phyloP scores from a whole-genome alignment of 2,888 invertebrate species.

The Itoplectis maculator region DNA sequence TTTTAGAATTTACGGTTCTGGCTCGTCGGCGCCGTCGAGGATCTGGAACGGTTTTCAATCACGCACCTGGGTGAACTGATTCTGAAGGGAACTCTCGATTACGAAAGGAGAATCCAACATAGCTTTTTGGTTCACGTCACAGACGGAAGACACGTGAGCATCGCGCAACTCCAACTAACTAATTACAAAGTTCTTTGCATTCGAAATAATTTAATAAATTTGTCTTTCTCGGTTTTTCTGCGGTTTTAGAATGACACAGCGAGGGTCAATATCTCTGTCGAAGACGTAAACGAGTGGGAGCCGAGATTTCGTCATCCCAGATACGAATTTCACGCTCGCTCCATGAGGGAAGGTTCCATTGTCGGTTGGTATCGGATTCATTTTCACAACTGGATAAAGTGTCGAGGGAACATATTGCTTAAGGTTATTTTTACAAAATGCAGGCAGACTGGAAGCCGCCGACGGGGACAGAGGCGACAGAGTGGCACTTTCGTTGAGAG shows the following conservation, averaged over 20 bases:
- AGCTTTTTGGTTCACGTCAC: slow-evolving; percentile 93
- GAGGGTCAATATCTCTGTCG: slow-evolving; percentile 91
- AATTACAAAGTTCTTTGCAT: neutral
- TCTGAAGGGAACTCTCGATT: slow-evolving; percentile 91
- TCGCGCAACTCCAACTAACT: neutral
- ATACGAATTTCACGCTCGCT: slow-evolving; percentile 90
- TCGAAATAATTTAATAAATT: neutral
- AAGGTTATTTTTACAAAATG: slow-evolving; percentile 67
- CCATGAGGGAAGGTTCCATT: slow-evolving; percentile 80
- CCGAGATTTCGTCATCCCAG: slow-evolving; percentile 94
- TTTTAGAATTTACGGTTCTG: slow-evolving; percentile 89
- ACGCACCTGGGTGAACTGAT: slow-evolving; percentile 93
- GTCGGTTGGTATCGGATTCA: slow-evolving; percentile 75
- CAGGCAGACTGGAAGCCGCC: slow-evolving; percentile 92
- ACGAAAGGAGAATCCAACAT: slow-evolving; percentile 90
- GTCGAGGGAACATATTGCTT: neutral
- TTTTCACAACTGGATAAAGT: neutral
- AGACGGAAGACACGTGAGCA: slow-evolving; percentile 90
- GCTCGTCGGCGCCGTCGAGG: slow-evolving; percentile 90
- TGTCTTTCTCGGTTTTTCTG: slow-evolving; percentile 69
- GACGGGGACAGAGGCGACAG: slow-evolving; percentile 93
- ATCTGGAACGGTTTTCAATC: slow-evolving; percentile 91
- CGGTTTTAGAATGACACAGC: slow-evolving; percentile 92
- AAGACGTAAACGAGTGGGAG: slow-evolving; percentile 97
- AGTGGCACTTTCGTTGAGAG: slow-evolving; percentile 90